Base-by-base conservation (phyloP, 2,888 invertebrate species). In the Germaria angustata region DNA sequence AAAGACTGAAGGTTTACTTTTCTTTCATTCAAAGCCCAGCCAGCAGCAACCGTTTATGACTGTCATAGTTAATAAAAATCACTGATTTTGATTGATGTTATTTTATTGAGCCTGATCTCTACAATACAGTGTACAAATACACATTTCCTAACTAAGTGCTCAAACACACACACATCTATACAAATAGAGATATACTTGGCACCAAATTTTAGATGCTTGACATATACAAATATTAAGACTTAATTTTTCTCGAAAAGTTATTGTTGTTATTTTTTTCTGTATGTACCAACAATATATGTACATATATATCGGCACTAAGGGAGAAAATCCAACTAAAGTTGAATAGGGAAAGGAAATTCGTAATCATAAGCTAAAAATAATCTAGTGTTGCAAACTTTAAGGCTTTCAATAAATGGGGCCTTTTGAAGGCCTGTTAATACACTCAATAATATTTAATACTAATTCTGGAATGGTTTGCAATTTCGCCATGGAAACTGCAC, bases 11-110 rank as follows among this genome's bases (percentile, higher is more conserved):
- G 61, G 75, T 75, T 73, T 75, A 71, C n/a, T 76, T 55, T 71
- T 71, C 59, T 65, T 75, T 66, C 61, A 75, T 71, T 73, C 71
- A 55, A 69, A 61, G 55, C 22, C 24, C 39, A 66, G 65, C 61
- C 72, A 76, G 79, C 78, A 84, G 84, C 80, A 84, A 83, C 80
- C 85, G 84, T 85, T 85, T 86, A 82, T 87, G 85, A 85, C 87
- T 89, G 90, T 89, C 89, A 89, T 89, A 89, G 87, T 90, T 89
- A 89, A 89, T 89, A 87, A 90, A 89, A 90, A 87, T 88, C 88
- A 86, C 86, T 87, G 89, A 88, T 89, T 89, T 90, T 89, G 89
- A 89, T 90, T 90, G 89, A 90, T 89, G 88, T 87, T 85, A 46
- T 82, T 76, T 82, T 79, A 79, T 79, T 79, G 75, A 76, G 71